These are phyloP conservation scores for Phengaris arion DNA, from an alignment of 2,888 invertebrate genomes.

Conservation along the genomic window DNA sequence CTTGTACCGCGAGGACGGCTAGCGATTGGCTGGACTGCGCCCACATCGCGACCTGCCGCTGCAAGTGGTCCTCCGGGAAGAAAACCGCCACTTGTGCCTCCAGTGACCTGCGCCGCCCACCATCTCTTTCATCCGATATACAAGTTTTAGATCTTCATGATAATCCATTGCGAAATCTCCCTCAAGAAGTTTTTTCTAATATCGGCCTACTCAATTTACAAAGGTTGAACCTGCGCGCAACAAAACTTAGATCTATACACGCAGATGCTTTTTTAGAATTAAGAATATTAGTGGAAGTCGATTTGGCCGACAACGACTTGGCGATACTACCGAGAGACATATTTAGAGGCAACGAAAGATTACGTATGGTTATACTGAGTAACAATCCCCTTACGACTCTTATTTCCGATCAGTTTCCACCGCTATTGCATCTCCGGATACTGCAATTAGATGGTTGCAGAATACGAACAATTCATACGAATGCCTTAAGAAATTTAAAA, in stretches of 20 bases:
- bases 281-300: constrained; percentile 91
- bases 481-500: constrained; percentile 87
- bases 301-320: constrained; percentile 90
- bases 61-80: constrained; percentile 96
- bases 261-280: constrained; percentile 92
- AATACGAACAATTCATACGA: constrained; percentile 85
- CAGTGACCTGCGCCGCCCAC: constrained; percentile 88
- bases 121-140: constrained; percentile 79
- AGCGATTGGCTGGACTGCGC: constrained; percentile 94
- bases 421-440: constrained; percentile 87
- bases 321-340: constrained; percentile 87
- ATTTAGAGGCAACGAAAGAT: constrained; percentile 90
- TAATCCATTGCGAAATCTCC: constrained; percentile 87
- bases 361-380: constrained; percentile 87
- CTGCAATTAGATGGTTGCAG: constrained; percentile 90
- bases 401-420: constrained; percentile 88
- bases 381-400: constrained; percentile 89
- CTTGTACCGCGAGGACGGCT: constrained; percentile 73
- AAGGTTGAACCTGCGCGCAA: constrained; percentile 87
- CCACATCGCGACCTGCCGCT: constrained; percentile 88
- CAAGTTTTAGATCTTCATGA: constrained; percentile 89
- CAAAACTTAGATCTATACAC: constrained; percentile 87
- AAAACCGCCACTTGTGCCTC: constrained; percentile 92
- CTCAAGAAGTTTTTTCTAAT: constrained; percentile 87
- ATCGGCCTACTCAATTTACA: constrained; percentile 91